Base-by-base conservation (phyloP, 2,888 invertebrate species). In the Caenorhabditis sp. region DNA sequence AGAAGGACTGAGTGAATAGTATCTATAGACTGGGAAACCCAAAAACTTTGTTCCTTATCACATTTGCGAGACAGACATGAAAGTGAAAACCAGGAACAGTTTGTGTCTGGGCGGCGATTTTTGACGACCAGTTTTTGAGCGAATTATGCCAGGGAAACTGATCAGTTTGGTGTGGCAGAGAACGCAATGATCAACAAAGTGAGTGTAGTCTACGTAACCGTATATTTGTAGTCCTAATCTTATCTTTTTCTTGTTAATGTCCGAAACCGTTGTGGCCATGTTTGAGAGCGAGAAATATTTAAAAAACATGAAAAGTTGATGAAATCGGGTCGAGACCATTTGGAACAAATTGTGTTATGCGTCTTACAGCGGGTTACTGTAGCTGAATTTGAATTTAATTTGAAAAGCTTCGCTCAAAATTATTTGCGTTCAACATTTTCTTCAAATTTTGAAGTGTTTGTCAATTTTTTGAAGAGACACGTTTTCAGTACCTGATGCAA, bases 71-170 rank as follows among this genome's bases (percentile, higher is more conserved):
- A 40, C 40, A 37, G 22, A 47, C 24, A 61, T 44, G 61, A 47
- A 61, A 61, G 47, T 26, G 47, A 60, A n/a, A 60, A 61, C 1
- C 47, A 44, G 61, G 44, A 61, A 61, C 32, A 24, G n/a, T n/a
- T 51, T 51, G 47, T 40, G 40, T 47, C 47, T 47, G 18, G 47
- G 5, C 47, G 20, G 6, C 47, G 20, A 47, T 3, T 47, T 20
- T 47, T 47, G 11, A 47, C 47, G 47, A 47, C 20, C 18, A 47
- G 47, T 47, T 47, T 47, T 47, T 13, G 51, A n/a, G n/a, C n/a
- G 51, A 51, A 51, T 24, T 13, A 51, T 51, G 51, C 11, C 20
- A n/a, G 22, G 13, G 24, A 51, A 51, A 51, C 8, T 51, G 51
- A 26, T 51, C 51, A 26, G 24, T 24, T 24, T 26, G 24, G 51